A percentile compares a stretch with the other conserved stretches of the same genome.
Evolutionary conservation across 2,888 invertebrate genomes (phyloP).

Genomic region (Eupelmus urozonus): DNA sequence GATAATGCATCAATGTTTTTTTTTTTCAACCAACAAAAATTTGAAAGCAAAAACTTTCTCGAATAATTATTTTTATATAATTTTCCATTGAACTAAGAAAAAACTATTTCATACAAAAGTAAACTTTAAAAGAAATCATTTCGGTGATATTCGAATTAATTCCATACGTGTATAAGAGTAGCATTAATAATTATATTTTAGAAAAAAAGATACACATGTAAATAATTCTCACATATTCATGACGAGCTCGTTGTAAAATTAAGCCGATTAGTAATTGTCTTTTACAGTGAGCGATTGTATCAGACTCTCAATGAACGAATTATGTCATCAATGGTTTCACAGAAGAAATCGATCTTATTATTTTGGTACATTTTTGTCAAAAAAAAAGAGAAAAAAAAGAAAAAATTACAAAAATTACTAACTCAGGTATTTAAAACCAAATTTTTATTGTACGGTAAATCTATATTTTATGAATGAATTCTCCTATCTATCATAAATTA

Average conservation of each 20-base stretch:
- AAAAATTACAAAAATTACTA: slow-evolving; percentile 22
- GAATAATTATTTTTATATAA: slow-evolving; percentile 33
- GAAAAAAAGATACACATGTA: slow-evolving; percentile 46
- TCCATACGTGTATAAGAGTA: slow-evolving; percentile 48
- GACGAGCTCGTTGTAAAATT: slow-evolving; percentile 57
- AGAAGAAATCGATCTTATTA: slow-evolving; percentile 20
- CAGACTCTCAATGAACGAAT: slow-evolving; percentile 49
- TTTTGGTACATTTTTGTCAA: slow-evolving; percentile 24
- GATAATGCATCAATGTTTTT: too few species aligned
- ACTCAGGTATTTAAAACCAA: neutral
- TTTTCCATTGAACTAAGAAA: slow-evolving; percentile 28
- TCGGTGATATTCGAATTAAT: slow-evolving; percentile 41
- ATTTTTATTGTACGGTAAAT: too few species aligned
- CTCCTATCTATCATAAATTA: too few species aligned
- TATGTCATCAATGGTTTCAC: slow-evolving; percentile 33
- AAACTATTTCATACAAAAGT: slow-evolving; percentile 19
- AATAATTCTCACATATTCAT: slow-evolving; percentile 55
- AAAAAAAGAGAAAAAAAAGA: slow-evolving; percentile 9
- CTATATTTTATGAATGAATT: too few species aligned
- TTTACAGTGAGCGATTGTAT: slow-evolving; percentile 52
- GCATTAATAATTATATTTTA: slow-evolving; percentile 47
- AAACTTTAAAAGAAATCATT: slow-evolving; percentile 27
- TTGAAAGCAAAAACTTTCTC: neutral
- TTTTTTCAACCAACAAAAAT: slow-evolving; percentile 9
- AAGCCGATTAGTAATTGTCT: slow-evolving; percentile 41